Evolutionary conservation across 2,888 invertebrate genomes (phyloP).

Genomic region (Agrochola litura): DNA sequence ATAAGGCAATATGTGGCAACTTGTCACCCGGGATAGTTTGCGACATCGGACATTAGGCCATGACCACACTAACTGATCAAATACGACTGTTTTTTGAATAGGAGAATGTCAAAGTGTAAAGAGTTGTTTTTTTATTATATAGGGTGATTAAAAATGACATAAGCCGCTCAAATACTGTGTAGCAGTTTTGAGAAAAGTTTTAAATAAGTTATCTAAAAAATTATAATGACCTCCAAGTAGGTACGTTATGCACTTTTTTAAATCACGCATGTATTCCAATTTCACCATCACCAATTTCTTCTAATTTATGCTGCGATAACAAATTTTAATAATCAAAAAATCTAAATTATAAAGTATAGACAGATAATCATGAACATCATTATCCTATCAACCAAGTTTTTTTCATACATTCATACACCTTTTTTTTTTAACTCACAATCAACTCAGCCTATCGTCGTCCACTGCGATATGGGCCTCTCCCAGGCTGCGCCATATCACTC

Average conservation of each 20-base stretch:
- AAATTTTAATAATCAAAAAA: too few relatives aligned
- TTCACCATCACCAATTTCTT: neutral
- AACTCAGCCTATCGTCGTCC: too few relatives aligned
- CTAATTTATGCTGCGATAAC: too few relatives aligned
- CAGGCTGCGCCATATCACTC: too few relatives aligned
- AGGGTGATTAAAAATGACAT: constrained; percentile 3
- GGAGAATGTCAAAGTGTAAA: constrained; percentile 42
- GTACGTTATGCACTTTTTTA: neutral
- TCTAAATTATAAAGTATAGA: neutral
- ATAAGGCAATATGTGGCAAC: constrained; percentile 60
- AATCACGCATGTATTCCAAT: neutral
- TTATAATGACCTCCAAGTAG: neutral
- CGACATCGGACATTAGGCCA: constrained; percentile 55
- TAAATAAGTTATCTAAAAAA: neutral
- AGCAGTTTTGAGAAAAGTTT: neutral
- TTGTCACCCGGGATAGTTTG: constrained; percentile 56
- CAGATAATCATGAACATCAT: neutral
- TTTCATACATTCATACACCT: neutral
- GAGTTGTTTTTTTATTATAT: constrained; percentile 16
- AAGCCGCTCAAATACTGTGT: neutral
- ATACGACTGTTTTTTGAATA: constrained; percentile 25
- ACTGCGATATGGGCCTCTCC: too few relatives aligned
- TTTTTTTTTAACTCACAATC: neutral
- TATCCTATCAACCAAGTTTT: neutral
- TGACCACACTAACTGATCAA: constrained; percentile 54